Evolutionary conservation across 2,113 vertebrate species (phyloP).

Genomic region (Oenanthe melanoleuca): DNA sequence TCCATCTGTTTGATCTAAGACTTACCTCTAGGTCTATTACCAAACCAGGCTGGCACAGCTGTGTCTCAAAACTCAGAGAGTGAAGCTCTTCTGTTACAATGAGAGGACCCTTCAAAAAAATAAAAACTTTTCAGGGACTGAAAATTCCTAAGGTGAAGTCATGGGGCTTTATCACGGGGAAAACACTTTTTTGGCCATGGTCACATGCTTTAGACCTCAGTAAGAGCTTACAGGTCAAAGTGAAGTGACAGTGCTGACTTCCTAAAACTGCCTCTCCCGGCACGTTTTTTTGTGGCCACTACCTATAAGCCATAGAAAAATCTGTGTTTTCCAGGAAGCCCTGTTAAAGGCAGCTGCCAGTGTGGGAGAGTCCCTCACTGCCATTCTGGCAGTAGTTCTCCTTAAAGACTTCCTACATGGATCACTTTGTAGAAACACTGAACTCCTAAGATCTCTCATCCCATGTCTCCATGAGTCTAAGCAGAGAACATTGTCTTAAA

Average conservation of each 20-base stretch:
- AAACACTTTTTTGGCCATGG: neutral
- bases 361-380: neutral
- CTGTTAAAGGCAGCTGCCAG: neutral
- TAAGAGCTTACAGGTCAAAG: neutral
- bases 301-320: neutral
- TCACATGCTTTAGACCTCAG: neutral
- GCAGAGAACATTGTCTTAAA: neutral
- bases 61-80: conserved; percentile 93
- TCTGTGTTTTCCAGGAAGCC: neutral
- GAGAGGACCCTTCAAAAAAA: conserved; percentile 84
- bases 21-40: conserved; percentile 91
- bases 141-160: neutral
- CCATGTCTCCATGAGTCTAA: neutral
- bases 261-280: neutral
- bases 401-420: neutral
- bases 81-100: conserved; percentile 98
- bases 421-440: neutral
- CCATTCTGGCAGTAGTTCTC: neutral
- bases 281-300: neutral
- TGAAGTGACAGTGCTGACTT: neutral
- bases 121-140: neutral
- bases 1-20: neutral
- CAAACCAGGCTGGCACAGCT: conserved; percentile 87
- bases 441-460: neutral
- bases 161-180: neutral